Conservation (phyloP, 2,888 invertebrate species). For the Dichetophora obliterata region DNA sequence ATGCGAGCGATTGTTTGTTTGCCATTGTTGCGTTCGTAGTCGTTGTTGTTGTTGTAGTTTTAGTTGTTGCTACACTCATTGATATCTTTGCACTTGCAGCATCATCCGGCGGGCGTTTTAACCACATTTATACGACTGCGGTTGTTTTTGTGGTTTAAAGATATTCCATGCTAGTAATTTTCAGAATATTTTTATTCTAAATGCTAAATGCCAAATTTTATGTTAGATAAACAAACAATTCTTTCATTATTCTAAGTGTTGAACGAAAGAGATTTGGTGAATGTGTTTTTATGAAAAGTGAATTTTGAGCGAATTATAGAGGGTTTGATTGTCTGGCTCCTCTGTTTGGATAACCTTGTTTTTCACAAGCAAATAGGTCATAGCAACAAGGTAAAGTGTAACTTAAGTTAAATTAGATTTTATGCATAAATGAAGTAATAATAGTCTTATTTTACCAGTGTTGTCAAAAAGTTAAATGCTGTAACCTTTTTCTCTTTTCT, state of each 20-base stretch:
- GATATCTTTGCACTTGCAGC: not conserved
- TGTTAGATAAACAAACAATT: constrained; percentile 6
- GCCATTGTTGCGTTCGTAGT: not conserved
- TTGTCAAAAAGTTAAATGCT: too few relatives aligned
- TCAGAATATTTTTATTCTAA: constrained; percentile 24
- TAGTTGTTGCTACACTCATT: not conserved
- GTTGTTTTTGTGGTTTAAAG: constrained; percentile 31
- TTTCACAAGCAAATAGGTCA: too few relatives aligned
- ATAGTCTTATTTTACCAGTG: too few relatives aligned
- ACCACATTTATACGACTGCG: constrained; percentile 40
- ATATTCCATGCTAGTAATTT: constrained; percentile 22
- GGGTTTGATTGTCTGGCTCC: too few relatives aligned
- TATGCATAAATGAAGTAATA: too few relatives aligned
- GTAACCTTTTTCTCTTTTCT: too few relatives aligned
- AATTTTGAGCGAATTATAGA: too few relatives aligned
- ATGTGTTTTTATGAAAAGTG: too few relatives aligned
- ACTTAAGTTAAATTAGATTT: too few relatives aligned
- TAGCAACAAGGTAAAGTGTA: too few relatives aligned
- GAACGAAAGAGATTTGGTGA: too few relatives aligned
- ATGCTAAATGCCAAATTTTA: constrained; percentile 20
- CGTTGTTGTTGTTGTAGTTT: constrained; percentile 13
- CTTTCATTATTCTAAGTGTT: not conserved
- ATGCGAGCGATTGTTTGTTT: constrained; percentile 28
- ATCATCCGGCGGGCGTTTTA: not conserved
- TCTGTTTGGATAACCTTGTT: too few relatives aligned